Evolutionary conservation across 2,888 invertebrate species (phyloP).

Genomic region (Ypsolopha sequella): DNA sequence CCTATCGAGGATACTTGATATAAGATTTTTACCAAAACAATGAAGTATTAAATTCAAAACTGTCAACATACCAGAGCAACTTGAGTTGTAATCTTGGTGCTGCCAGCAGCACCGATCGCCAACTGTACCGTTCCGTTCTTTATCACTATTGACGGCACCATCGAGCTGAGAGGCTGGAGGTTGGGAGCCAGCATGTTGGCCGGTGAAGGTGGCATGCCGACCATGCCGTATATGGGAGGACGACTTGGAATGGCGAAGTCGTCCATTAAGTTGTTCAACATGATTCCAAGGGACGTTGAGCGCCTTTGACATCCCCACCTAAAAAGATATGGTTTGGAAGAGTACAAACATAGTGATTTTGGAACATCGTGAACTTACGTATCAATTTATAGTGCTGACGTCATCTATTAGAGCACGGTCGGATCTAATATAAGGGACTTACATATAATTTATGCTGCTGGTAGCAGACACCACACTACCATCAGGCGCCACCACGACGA

Average conservation of each 20-base stretch:
- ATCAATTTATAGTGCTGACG: too few relatives aligned
- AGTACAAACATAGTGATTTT: too few relatives aligned
- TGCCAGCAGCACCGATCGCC: conserved; percentile 90
- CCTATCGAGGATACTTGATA: too few relatives aligned
- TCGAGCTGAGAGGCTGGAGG: conserved; percentile 90
- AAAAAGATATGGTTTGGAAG: too few relatives aligned
- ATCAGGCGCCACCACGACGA: conserved; percentile 85
- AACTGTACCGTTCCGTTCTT: conserved; percentile 75
- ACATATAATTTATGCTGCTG: conserved; percentile 86
- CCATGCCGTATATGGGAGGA: conserved; percentile 77
- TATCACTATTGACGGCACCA: conserved; percentile 87
- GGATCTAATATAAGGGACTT: conserved; percentile 26
- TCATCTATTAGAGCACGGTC: too few relatives aligned
- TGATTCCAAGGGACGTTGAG: conserved; percentile 82
- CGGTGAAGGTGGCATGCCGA: conserved; percentile 83
- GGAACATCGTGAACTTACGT: too few relatives aligned
- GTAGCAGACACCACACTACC: conserved; percentile 94
- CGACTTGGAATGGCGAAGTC: conserved; percentile 83
- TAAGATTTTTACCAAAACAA: too few relatives aligned
- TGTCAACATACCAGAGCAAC: conserved; percentile 73
- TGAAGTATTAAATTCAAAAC: too few relatives aligned
- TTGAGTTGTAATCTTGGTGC: conserved; percentile 45
- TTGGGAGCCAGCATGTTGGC: conserved; percentile 87
- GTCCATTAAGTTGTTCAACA: conserved; percentile 91
- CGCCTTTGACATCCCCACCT: conserved; percentile 83